phyloP scores from a whole-genome alignment of 2,113 vertebrate genomes.

The Cephalopholis sonnerati region DNA sequence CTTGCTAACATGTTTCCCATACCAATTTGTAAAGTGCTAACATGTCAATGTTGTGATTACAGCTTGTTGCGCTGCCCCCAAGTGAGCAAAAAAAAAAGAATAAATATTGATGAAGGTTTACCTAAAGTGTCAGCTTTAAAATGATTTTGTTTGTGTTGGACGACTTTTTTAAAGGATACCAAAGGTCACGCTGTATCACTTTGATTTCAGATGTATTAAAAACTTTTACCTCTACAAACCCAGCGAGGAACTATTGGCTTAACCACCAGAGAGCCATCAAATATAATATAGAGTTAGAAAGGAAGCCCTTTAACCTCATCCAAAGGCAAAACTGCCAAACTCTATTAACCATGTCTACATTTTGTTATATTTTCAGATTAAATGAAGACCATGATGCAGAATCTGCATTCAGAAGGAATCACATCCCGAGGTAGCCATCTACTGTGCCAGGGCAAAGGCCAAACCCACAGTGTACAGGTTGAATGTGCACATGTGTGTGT shows the following conservation, averaged over 20 bases:
- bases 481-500: constrained; percentile 6
- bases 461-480: constrained; percentile 24
- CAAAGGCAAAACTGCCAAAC: constrained; percentile 39
- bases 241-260: constrained; percentile 28
- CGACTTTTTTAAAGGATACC: background rate
- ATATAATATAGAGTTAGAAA: constrained; percentile 26
- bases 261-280: constrained; percentile 39
- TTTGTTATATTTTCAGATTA: constrained; percentile 45
- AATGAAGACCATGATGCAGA: constrained; percentile 39
- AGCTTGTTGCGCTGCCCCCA: background rate
- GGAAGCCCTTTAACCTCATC: constrained; percentile 58
- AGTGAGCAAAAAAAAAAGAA: background rate
- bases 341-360: constrained; percentile 42
- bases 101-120: background rate
- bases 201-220: background rate
- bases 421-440: constrained; percentile 48
- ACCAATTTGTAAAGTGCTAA: background rate
- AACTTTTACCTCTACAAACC: constrained; percentile 39
- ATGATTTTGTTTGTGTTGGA: background rate
- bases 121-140: background rate
- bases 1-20: background rate
- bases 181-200: background rate
- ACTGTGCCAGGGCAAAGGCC: constrained; percentile 62
- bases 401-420: constrained; percentile 66
- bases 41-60: background rate